These are phyloP conservation scores for Agrenia bidenticulata DNA, from an alignment of 2,888 invertebrate species.

Conservation along the genomic window DNA sequence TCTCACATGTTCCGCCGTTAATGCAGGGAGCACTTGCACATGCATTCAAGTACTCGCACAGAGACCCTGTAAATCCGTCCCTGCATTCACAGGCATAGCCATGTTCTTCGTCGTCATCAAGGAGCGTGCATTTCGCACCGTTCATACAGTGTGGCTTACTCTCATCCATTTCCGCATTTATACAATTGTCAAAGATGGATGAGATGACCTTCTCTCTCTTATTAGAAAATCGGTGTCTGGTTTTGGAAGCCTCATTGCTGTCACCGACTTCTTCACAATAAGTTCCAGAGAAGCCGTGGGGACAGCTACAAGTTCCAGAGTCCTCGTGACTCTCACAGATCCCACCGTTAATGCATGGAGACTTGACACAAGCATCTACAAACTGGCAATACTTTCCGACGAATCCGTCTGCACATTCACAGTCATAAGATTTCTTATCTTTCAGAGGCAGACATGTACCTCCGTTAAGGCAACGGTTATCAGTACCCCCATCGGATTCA, in stretches of 20 bases:
- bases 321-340: constrained; percentile 10
- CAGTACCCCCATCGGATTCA: background rate
- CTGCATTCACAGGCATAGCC: constrained; percentile 17
- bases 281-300: constrained; percentile 3
- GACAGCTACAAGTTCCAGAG: constrained; percentile 10
- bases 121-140: constrained; percentile 5
- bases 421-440: background rate
- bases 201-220: background rate
- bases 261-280: constrained; percentile 12
- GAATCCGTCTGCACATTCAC: constrained; percentile 12
- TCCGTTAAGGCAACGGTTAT: constrained; percentile 5
- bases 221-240: background rate
- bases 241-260: background rate
- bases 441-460: constrained; percentile 8
- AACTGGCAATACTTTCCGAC: constrained; percentile 13
- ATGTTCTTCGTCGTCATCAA: background rate
- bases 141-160: constrained; percentile 11
- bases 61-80: constrained; percentile 3
- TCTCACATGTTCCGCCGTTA: constrained; percentile 17
- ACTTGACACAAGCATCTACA: constrained; percentile 10
- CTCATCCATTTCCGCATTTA: background rate
- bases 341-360: constrained; percentile 21
- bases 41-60: constrained; percentile 12
- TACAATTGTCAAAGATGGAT: background rate
- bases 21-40: constrained; percentile 14